Conservation (phyloP, 2,888 invertebrate species). For the Apamea crenata region DNA sequence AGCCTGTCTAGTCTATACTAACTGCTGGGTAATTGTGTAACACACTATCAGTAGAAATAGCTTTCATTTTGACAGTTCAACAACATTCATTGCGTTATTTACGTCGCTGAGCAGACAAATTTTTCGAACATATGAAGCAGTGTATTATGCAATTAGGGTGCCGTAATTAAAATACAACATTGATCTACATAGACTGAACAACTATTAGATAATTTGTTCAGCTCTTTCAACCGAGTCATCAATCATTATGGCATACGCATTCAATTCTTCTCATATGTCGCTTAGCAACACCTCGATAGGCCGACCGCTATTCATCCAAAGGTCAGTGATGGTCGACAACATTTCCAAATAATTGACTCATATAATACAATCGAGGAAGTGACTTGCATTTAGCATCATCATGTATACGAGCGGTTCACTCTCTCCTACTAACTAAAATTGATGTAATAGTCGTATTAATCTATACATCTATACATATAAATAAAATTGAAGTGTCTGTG, state of each 20-base stretch:
- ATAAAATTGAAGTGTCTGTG: no score
- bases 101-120: no score
- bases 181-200: background rate
- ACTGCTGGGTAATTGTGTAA: background rate
- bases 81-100: no score
- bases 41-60: no score
- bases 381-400: slow-evolving; percentile 53
- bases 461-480: no score
- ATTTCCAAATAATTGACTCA: slow-evolving; percentile 45
- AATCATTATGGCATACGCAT: slow-evolving; percentile 1
- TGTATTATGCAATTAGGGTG: no score
- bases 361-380: slow-evolving; percentile 56
- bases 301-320: slow-evolving; percentile 32
- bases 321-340: slow-evolving; percentile 32
- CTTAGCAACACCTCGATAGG: background rate
- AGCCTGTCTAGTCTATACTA: background rate
- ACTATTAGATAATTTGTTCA: slow-evolving; percentile 22
- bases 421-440: slow-evolving; percentile 38
- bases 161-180: background rate
- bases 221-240: background rate
- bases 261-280: background rate
- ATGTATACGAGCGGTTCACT: slow-evolving; percentile 26
- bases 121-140: no score
- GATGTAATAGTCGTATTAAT: slow-evolving; percentile 41
- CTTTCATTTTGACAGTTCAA: no score